These are phyloP conservation scores for Odocoileus virginianus DNA, from an alignment of 2,113 vertebrate species.

Conservation along the genomic window DNA sequence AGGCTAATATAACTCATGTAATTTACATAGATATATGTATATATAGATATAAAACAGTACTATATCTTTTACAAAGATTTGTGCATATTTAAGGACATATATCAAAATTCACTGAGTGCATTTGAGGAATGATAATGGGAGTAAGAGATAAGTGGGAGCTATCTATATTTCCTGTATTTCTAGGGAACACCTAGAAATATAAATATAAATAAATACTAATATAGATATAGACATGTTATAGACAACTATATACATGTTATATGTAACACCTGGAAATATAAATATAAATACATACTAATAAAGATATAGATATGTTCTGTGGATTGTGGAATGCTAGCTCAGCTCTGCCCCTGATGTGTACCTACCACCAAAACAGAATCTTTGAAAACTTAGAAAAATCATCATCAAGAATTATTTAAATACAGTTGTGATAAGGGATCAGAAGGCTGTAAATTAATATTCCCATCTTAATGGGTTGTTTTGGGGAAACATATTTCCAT, in stretches of 20 bases:
- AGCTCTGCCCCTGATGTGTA: not conserved
- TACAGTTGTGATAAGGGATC: not conserved
- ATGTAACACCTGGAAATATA: not conserved
- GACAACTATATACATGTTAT: not conserved
- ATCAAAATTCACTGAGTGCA: not conserved
- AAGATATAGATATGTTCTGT: not conserved
- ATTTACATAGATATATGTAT: not conserved
- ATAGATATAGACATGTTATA: not conserved
- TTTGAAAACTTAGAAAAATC: not conserved
- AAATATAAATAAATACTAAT: not conserved
- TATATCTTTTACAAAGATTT: not conserved
- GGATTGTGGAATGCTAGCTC: not conserved
- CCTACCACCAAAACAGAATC: not conserved
- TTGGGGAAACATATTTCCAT: not conserved
- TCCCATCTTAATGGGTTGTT: not conserved
- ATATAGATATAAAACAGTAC: not conserved
- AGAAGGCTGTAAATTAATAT: not conserved
- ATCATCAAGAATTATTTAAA: not conserved
- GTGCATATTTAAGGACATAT: not conserved
- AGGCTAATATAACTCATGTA: not conserved
- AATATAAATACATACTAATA: not conserved
- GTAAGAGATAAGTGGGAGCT: not conserved
- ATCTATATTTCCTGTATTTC: not conserved
- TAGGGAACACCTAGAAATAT: not conserved
- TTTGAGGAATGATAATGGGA: not conserved